A percentile compares a stretch with the other conserved stretches of the same genome.
Evolutionary conservation across 2,888 invertebrate genomes (phyloP).

Genomic region (Slavum lentiscoides): DNA sequence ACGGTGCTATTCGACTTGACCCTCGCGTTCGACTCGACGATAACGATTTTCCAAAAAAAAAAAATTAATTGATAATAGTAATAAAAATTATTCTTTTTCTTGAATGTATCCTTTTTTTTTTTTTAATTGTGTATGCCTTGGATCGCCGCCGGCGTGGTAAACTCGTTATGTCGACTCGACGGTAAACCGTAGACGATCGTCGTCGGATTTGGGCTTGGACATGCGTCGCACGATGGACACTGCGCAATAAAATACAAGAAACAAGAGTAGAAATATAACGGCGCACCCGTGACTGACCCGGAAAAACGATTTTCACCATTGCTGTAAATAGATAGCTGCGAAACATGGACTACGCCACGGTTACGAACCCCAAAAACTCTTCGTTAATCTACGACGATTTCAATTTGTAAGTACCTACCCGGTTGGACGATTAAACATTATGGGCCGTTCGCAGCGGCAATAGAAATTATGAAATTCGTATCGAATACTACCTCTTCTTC

Average conservation of each 20-base stretch:
- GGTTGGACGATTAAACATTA: neutral
- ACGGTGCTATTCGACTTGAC: neutral
- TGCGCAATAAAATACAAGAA: neutral
- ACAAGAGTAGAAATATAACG: neutral
- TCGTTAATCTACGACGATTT: constrained; percentile 5
- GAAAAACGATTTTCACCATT: neutral
- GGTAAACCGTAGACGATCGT: no score
- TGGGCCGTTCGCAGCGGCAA: no score
- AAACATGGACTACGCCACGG: neutral
- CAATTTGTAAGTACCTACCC: constrained; percentile 33
- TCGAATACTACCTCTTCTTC: no score
- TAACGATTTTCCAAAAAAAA: neutral
- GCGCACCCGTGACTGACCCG: neutral
- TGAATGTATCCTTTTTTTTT: no score
- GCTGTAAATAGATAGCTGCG: neutral
- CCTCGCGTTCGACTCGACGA: neutral
- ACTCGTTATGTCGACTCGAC: no score
- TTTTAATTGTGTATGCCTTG: no score
- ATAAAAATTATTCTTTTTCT: no score
- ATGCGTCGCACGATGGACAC: neutral
- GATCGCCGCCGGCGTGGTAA: no score
- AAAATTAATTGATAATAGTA: no score
- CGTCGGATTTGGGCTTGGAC: no score
- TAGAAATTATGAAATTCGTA: no score
- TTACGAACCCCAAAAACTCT: neutral